These are phyloP conservation scores for Leucopsar rothschildi DNA, from an alignment of 2,113 vertebrate genomes.

Conservation along the genomic window DNA sequence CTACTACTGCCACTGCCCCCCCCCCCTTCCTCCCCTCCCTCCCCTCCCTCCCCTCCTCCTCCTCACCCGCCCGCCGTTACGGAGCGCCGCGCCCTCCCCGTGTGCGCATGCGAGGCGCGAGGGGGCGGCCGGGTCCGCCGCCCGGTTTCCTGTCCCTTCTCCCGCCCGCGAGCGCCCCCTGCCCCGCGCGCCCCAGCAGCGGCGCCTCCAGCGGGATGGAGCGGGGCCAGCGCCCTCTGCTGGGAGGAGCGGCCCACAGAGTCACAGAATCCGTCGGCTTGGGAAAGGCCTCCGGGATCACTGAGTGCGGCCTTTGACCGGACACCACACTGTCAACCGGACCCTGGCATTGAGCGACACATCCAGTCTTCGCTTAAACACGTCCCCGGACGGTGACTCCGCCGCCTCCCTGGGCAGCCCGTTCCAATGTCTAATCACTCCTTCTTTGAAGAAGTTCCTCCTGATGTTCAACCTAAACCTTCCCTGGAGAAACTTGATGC, in stretches of 20 bases:
- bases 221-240: neutral
- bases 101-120: neutral
- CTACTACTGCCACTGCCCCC: neutral
- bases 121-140: neutral
- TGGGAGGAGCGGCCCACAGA: accelerated
- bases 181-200: neutral
- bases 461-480: neutral
- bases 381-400: neutral
- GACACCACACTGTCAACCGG: accelerated
- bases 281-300: accelerated
- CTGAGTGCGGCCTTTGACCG: accelerated
- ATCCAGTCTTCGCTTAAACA: neutral
- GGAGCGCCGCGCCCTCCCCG: neutral
- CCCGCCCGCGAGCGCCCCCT: neutral
- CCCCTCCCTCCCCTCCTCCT: too few relatives aligned
- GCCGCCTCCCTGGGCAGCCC: neutral
- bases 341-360: neutral
- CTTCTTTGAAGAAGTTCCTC: neutral
- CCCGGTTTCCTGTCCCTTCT: neutral
- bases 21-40: too few relatives aligned
- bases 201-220: accelerated
- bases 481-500: neutral
- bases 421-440: neutral
- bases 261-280: accelerated
- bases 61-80: too few relatives aligned